Percentiles rank a stretch among this genome's conserved stretches.
Evolutionary conservation across 1,140 invertebrate genomes (phyloP).

Genomic region (Bradysia coprophila): DNA sequence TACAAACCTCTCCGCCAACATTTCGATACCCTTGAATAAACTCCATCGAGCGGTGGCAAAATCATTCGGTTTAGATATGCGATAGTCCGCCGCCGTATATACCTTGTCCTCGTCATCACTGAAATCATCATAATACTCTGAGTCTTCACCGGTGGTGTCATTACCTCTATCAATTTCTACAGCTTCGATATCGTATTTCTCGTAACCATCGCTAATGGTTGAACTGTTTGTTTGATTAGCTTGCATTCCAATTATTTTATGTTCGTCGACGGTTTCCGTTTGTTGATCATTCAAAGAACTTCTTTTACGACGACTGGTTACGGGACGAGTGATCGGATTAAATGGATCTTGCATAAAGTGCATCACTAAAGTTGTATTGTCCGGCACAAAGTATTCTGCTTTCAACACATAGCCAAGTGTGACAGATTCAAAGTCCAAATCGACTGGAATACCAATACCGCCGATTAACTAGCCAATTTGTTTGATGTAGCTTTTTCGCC

Average conservation of each 20-base stretch:
- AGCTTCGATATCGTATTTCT: neutral
- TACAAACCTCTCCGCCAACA: conserved; percentile 11
- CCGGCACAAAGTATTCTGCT: conserved; percentile 18
- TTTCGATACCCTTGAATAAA: conserved; percentile 16
- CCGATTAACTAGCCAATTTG: conserved; percentile 11
- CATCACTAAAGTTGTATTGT: conserved; percentile 7
- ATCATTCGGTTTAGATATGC: neutral
- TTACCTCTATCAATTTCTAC: neutral
- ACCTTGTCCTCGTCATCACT: neutral
- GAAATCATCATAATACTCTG: neutral
- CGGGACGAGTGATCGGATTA: neutral
- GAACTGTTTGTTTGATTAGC: neutral
- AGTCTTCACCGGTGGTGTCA: neutral
- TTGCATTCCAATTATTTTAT: neutral
- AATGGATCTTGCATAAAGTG: neutral
- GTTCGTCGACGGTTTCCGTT: neutral
- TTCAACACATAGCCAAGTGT: conserved; percentile 22
- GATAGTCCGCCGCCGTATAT: neutral
- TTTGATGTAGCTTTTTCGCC: neutral
- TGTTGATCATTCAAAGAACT: neutral
- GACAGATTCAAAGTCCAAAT: conserved; percentile 16
- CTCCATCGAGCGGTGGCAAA: conserved; percentile 10
- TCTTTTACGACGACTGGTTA: neutral
- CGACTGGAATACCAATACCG: conserved; percentile 19
- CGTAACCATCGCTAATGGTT: neutral